Evolutionary conservation across 1,140 invertebrate species (phyloP), one percentile per base, ranked within the genome.

Genomic region (Aphis craccivora): DNA sequence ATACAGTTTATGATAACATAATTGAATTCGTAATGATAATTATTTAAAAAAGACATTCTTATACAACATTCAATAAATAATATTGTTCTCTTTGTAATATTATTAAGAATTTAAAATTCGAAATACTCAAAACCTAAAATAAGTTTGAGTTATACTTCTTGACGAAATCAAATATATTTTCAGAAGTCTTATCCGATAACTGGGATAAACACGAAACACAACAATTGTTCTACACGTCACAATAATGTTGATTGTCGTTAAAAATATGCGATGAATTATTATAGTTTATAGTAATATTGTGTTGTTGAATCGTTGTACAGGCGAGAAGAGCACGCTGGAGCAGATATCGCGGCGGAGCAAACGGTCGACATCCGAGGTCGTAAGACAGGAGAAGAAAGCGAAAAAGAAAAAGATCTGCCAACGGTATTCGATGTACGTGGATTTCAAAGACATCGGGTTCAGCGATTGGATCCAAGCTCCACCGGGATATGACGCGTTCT

Each of bases 401-500:
- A 55, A 67, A 14, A n/a, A 53, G 14, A 91, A 95, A 91, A 95
- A 94, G 67, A 95, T 95, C 94, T 99, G 99, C 95, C 96, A 97
- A 87, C 96, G 99, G 93, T 97, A 98, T 94, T 96, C 97, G 55
- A 96, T 99, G 93, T 99, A 98, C 95, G 98, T 99, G 30, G 98
- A 99, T 95, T 99, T 99, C 95, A 96, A 95, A 18, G 98, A 99
- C 94, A 98, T 99, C 22, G 99, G 99, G 45, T 99, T 99, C 99
- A 98, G 98, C 95, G 98, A 99, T 95, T 99, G 99, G 99, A 99
- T 99, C 94, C 98, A 99, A 25, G 99, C 99, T 11, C 99, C 99
- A 6, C 96, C 97, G 11, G 98, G 98, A 35, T 99, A 99, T 96
- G 97, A 99, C 94, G 99, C 99, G 0, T 99, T 97, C 95, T 99